A percentile compares a stretch with the other conserved stretches of the same genome.
phyloP scores from a whole-genome alignment of 1,140 invertebrate species.

The Oreohelix idahoensis region DNA sequence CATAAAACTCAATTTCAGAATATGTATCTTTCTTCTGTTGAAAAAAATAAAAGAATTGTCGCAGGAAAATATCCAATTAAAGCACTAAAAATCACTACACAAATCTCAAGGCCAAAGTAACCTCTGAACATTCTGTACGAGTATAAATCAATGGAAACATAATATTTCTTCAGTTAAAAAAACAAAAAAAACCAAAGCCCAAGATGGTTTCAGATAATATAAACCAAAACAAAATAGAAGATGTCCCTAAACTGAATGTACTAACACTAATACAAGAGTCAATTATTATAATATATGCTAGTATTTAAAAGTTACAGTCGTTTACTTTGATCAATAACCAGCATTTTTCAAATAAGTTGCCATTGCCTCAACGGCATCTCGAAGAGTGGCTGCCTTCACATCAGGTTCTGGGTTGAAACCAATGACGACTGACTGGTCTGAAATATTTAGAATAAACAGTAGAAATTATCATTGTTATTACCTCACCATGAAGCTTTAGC shows the following conservation, averaged over 20 bases:
- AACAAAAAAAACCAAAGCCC: not conserved
- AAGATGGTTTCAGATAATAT: not conserved
- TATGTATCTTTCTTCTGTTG: too few species aligned
- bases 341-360: not conserved
- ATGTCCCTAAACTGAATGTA: not conserved
- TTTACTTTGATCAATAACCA: not conserved
- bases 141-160: not conserved
- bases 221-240: not conserved
- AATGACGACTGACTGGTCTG: slow-evolving; percentile 3
- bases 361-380: not conserved
- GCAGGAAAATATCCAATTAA: too few species aligned
- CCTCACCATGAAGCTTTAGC: too few species aligned
- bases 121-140: not conserved
- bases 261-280: not conserved
- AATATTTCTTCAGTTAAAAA: not conserved
- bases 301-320: not conserved
- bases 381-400: not conserved
- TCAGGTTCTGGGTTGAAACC: not conserved
- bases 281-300: slow-evolving; percentile 12
- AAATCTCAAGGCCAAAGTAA: not conserved
- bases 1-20: too few species aligned
- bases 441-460: too few species aligned
- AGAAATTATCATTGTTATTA: too few species aligned
- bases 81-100: too few species aligned
- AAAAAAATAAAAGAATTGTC: too few species aligned